Base-by-base conservation (phyloP, 2,113 vertebrate species). In the Lycocorax pyrrhopterus region DNA sequence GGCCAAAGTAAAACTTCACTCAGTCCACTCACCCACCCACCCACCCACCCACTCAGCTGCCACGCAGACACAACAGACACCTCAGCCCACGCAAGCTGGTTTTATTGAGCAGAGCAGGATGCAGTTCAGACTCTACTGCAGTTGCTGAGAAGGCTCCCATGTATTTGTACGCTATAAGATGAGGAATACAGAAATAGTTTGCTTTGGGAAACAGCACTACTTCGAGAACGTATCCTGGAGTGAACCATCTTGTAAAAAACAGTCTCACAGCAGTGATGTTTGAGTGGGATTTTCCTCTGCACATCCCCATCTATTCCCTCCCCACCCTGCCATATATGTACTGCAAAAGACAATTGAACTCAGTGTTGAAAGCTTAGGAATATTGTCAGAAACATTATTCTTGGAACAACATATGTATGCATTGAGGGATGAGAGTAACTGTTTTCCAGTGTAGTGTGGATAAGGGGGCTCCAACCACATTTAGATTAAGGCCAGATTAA, bases 401-500 rank as follows among this genome's bases (percentile, higher is more conserved):
- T 90, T 95, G 87, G 75, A 95, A 84, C 39, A 84, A 55, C 27
- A 16, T 18, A 32, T n/a, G n/a, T 67, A 80, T 90, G 35, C 4
- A 2, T 39, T 90, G 33, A 90, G 49, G 51, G 90, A 63, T 67
- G 68, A 88, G 74, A 90, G 46, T 26, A 53, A 58, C 51, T 10
- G 1, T 86, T 68, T 87, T 80, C 68, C 86, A 94, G 68, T 26
- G 49, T 9, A 25, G 63, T 23, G 46, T 78, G 44, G 73, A 67
- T 94, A 64, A 74, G 49, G 60, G 59, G 39, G n/a, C 49, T 97
- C 79, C 81, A 78, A 89, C 35, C 68, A 71, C 80, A 47, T 67
- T 90, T 86, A 74, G 86, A 95, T 88, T 94, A 86, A 86, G 67
- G 72, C 46, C 90, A 96, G n/a, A 93, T 94, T 96, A 84, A 76